phyloP scores from a whole-genome alignment of 1,140 invertebrate genomes.

The Trichomalopsis sarcophagae region DNA sequence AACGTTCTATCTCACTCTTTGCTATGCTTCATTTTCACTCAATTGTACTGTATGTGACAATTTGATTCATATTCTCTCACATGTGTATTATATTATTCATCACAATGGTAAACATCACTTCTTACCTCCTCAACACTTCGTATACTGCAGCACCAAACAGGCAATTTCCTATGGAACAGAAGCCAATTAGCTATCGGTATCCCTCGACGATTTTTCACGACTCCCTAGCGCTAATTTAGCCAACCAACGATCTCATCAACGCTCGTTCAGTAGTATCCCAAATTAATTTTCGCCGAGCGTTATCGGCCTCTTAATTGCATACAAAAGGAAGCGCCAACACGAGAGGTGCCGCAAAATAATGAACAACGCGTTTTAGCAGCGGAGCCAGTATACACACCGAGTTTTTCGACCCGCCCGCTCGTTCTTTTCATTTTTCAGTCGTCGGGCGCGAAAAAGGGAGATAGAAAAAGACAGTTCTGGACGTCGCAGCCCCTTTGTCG shows the following conservation, averaged over 20 bases:
- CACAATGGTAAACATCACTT: too few relatives aligned
- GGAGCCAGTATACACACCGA: not conserved
- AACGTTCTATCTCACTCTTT: too few relatives aligned
- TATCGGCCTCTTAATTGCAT: not conserved
- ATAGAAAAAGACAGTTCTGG: not conserved
- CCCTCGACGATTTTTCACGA: too few relatives aligned
- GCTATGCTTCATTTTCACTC: too few relatives aligned
- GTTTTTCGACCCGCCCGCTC: not conserved
- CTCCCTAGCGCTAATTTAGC: not conserved
- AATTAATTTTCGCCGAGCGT: not conserved
- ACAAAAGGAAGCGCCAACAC: not conserved
- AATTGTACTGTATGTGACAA: too few relatives aligned
- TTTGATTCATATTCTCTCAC: too few relatives aligned
- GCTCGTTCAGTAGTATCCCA: not conserved
- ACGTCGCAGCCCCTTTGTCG: not conserved
- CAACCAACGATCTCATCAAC: not conserved
- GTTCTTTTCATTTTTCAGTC: not conserved
- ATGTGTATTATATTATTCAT: too few relatives aligned
- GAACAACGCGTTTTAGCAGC: not conserved
- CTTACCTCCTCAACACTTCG: too few relatives aligned
- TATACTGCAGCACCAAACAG: too few relatives aligned
- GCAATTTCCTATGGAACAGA: too few relatives aligned
- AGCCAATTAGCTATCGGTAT: too few relatives aligned
- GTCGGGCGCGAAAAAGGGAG: not conserved
- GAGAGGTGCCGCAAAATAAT: not conserved